phyloP scores from a whole-genome alignment of 2,113 vertebrate genomes.

The Thinocorus orbignyianus region DNA sequence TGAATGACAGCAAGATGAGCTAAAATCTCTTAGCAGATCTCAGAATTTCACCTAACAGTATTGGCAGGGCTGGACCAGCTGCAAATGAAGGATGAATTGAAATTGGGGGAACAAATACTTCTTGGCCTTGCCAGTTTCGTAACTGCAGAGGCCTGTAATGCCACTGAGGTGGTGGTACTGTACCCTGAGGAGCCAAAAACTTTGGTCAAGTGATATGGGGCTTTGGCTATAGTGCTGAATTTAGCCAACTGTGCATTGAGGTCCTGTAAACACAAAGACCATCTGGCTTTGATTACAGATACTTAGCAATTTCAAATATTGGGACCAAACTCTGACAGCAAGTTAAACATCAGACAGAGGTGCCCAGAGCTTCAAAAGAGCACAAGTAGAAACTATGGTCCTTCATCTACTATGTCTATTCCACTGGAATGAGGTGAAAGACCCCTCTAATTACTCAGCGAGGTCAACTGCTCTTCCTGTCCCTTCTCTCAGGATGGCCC shows the following conservation, averaged over 20 bases:
- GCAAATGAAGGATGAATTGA: background rate
- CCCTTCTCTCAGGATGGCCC: background rate
- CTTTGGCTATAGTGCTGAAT: background rate
- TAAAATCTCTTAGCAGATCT: background rate
- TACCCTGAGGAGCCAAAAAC: background rate
- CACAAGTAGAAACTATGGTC: background rate
- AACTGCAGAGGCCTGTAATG: background rate
- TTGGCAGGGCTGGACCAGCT: background rate
- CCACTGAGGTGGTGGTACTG: background rate
- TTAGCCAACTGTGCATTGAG: background rate
- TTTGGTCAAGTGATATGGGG: background rate
- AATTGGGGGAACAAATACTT: background rate
- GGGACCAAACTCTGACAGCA: background rate
- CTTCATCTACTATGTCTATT: background rate
- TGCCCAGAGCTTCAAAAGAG: background rate
- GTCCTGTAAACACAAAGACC: background rate
- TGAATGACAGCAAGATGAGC: background rate
- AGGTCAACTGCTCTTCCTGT: background rate
- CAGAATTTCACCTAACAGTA: background rate
- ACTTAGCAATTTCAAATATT: background rate
- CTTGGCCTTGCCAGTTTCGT: background rate
- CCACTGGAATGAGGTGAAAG: background rate
- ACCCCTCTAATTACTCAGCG: background rate
- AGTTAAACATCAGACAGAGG: background rate
- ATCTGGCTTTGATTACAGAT: background rate